phyloP scores from a whole-genome alignment of 1,140 invertebrate species.

The Trichonephila clavipes region DNA sequence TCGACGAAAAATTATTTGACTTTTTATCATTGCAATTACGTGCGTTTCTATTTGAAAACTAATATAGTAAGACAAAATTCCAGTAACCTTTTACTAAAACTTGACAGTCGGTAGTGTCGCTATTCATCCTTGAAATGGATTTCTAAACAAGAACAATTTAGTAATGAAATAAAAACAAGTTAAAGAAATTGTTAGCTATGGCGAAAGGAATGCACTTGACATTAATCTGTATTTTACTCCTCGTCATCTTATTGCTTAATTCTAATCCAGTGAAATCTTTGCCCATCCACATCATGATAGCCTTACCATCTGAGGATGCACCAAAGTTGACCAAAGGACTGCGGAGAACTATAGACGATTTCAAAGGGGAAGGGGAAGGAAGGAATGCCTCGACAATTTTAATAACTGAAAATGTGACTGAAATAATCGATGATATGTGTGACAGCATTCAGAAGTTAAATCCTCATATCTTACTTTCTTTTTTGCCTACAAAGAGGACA shows the following conservation, averaged over 20 bases:
- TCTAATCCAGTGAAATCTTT: not conserved
- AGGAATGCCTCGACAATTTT: constrained; percentile 57
- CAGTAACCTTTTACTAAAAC: too few relatives aligned
- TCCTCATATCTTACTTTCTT: constrained; percentile 51
- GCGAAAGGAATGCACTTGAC: not conserved
- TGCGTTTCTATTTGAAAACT: too few relatives aligned
- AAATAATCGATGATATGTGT: constrained; percentile 57
- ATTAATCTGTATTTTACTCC: not conserved
- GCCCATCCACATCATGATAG: constrained; percentile 66
- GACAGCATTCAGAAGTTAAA: constrained; percentile 33
- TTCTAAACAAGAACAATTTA: too few relatives aligned
- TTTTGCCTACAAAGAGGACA: constrained; percentile 34
- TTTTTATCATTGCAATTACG: too few relatives aligned
- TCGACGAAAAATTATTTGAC: too few relatives aligned
- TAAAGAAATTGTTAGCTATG: not conserved
- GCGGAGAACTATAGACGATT: constrained; percentile 55
- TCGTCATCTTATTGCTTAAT: not conserved
- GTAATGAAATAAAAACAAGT: too few relatives aligned
- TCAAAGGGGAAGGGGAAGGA: constrained; percentile 33
- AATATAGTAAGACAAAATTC: too few relatives aligned
- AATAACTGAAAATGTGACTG: constrained; percentile 12
- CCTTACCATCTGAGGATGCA: constrained; percentile 53
- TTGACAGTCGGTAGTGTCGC: too few relatives aligned
- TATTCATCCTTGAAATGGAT: too few relatives aligned
- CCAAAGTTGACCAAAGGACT: constrained; percentile 53